phyloP scores from a whole-genome alignment of 1,140 invertebrate species.

The Hycleus phaleratus region DNA sequence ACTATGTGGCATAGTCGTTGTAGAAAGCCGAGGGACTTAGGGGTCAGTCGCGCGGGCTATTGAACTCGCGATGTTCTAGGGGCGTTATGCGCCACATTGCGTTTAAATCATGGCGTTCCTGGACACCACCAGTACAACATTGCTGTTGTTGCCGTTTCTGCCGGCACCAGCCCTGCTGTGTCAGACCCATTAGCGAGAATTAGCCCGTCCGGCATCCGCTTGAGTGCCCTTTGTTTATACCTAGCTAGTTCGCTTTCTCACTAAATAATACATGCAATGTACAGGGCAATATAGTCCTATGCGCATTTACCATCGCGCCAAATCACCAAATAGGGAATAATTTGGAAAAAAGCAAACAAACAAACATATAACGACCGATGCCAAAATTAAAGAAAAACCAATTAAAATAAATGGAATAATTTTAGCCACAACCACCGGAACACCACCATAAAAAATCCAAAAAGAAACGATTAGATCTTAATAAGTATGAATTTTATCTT shows the following conservation, averaged over 20 bases:
- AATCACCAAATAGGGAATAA: no score
- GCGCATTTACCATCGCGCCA: no score
- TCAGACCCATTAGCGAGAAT: constrained; percentile 13
- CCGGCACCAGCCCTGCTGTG: neutral
- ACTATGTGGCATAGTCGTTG: neutral
- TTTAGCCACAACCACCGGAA: no score
- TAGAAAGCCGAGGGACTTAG: neutral
- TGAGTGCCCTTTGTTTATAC: constrained; percentile 8
- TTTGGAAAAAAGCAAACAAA: no score
- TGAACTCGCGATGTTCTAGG: constrained; percentile 1
- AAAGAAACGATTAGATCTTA: no score
- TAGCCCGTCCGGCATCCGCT: constrained; percentile 5
- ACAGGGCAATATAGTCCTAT: neutral
- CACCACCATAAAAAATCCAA: no score
- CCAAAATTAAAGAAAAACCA: no score
- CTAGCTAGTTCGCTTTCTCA: neutral
- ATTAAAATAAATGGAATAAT: no score
- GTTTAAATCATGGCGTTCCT: constrained; percentile 8
- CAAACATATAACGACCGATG: no score
- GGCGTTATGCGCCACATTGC: neutral
- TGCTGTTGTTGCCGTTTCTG: neutral
- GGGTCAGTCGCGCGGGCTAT: constrained; percentile 13
- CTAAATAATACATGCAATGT: constrained; percentile 7
- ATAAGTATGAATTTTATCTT: no score
- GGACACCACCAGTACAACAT: neutral